Conservation (phyloP, 2,797 vertebrate genomes). For the Masticophis lateralis region DNA sequence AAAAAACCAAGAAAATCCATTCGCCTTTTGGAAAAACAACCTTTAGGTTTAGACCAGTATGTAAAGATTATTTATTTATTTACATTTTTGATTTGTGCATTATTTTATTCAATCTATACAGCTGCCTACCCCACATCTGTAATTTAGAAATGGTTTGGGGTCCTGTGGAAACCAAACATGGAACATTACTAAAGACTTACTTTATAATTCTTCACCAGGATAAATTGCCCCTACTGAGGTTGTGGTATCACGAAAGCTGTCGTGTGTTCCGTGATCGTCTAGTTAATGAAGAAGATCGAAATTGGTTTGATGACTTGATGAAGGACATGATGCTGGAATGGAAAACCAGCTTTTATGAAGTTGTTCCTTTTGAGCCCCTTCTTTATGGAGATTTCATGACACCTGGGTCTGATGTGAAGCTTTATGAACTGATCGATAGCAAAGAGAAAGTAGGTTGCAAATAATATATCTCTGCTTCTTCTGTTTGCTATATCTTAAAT, state of each 20-base stretch:
- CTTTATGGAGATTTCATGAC: conserved; percentile 90
- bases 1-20: not conserved
- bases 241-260: conserved; percentile 94
- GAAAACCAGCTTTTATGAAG: conserved; percentile 76
- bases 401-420: conserved; percentile 72
- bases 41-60: not conserved
- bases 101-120: not conserved
- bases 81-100: not conserved
- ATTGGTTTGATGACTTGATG: conserved; percentile 84
- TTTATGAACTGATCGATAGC: conserved; percentile 79
- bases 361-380: conserved; percentile 80
- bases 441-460: conserved; percentile 73
- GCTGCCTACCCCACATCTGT: not conserved
- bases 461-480: not conserved
- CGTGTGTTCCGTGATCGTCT: conserved; percentile 86
- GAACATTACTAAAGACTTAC: not conserved
- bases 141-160: conserved; percentile 7
- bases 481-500: not conserved
- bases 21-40: not conserved
- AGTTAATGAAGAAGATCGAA: conserved; percentile 80
- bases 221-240: conserved; percentile 76
- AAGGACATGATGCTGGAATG: conserved; percentile 75
- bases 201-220: conserved; percentile 55
- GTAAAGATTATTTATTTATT: not conserved
- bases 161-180: conserved; percentile 5